Evolutionary conservation across 2,113 vertebrate genomes (phyloP).

Genomic region (Abramis brama): DNA sequence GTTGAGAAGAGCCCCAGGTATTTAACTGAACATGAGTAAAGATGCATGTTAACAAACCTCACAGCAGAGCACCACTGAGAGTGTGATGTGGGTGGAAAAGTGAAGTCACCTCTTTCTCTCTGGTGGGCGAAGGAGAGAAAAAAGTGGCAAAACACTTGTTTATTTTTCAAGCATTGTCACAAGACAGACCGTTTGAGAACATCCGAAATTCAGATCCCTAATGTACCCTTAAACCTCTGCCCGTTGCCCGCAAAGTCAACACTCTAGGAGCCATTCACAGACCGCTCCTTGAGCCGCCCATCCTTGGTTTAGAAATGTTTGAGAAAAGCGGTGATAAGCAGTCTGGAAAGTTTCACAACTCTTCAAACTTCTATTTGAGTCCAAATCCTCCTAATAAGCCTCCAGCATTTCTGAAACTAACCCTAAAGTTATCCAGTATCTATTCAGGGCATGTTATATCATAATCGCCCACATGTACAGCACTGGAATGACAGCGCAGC

Average conservation of each 20-base stretch:
- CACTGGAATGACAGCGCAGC: conserved; percentile 17
- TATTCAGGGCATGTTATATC: conserved; percentile 35
- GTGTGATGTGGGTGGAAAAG: conserved; percentile 32
- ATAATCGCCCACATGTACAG: neutral
- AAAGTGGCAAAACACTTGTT: neutral
- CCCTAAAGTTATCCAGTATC: conserved; percentile 9
- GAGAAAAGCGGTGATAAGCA: neutral
- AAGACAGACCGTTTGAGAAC: neutral
- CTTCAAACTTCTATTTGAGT: neutral
- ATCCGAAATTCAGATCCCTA: neutral
- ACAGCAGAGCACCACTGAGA: conserved; percentile 14
- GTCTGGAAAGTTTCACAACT: neutral
- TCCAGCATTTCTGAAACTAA: conserved; percentile 5
- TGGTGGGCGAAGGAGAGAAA: conserved; percentile 21
- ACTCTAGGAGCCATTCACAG: neutral
- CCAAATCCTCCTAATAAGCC: conserved; percentile 1
- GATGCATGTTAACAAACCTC: conserved; percentile 7
- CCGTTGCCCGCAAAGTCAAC: neutral
- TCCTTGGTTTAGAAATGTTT: neutral
- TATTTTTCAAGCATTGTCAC: neutral
- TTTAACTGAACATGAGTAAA: conserved; percentile 17
- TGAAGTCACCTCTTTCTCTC: conserved; percentile 28
- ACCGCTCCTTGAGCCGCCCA: neutral
- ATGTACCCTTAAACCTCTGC: neutral
- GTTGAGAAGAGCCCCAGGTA: neutral